These are phyloP conservation scores for Zoanthus sansibaricus DNA, from an alignment of 92 coral and sea anemone genomes.

Conservation along the genomic window DNA sequence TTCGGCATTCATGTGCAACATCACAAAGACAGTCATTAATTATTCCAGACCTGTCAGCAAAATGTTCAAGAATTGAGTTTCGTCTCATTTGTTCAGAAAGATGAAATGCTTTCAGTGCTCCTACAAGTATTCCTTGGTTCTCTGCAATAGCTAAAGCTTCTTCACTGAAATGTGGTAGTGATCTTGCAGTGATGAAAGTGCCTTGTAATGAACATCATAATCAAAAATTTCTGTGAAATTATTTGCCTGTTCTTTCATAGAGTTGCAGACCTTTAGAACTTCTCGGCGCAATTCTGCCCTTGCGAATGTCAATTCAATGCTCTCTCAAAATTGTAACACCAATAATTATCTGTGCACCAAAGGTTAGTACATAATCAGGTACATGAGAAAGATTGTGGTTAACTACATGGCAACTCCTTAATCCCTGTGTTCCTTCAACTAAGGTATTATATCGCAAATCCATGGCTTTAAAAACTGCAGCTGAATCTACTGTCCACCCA, in stretches of 20 bases:
- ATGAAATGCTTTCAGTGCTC: constrained; percentile 9
- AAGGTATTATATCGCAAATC: constrained; percentile 46
- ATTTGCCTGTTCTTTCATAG: background rate
- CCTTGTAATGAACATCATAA: background rate
- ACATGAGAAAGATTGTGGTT: constrained; percentile 51
- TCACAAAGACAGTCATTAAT: no score
- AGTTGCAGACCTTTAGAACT: constrained; percentile 33
- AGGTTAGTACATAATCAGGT: constrained; percentile 36
- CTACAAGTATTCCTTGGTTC: constrained; percentile 39
- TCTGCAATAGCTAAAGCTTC: background rate
- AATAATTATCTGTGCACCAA: constrained; percentile 59
- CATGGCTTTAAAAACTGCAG: constrained; percentile 45
- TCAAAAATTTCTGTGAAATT: background rate
- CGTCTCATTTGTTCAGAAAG: background rate
- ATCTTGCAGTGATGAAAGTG: constrained; percentile 29
- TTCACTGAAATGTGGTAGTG: constrained; percentile 30
- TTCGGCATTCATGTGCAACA: no score
- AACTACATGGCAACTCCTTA: constrained; percentile 31
- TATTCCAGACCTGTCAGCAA: no score
- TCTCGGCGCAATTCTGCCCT: constrained; percentile 54
- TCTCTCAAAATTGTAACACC: constrained; percentile 58
- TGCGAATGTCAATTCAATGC: constrained; percentile 59
- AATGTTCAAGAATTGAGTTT: no score
- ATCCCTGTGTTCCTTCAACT: constrained; percentile 54
- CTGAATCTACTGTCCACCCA: constrained; percentile 54